Base-by-base conservation (phyloP, 2,113 vertebrate species). In the Oreochromis niloticus region DNA sequence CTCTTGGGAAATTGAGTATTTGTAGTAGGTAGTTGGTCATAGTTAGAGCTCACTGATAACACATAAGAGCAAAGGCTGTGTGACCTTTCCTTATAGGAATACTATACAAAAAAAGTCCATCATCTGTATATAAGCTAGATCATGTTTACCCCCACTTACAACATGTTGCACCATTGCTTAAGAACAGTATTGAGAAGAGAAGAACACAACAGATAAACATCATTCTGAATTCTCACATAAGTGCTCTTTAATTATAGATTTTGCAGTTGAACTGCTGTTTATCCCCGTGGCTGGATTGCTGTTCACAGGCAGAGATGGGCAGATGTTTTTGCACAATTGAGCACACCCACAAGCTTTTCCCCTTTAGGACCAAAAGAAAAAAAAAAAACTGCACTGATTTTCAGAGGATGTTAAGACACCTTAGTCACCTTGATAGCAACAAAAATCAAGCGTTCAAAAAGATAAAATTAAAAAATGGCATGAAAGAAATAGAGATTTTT, bases 161-260 rank as follows among this genome's bases (percentile, higher is more conserved):
- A 10, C 6, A 66, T 48, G 24, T 24, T 57, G 17, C 41, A 57
- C 19, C 56, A 14, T 46, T 34, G 41, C 52, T 52, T 24, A 32
- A 78, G 8, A 88, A 81, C 39, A 14, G 50, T 52, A 12, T n/a
- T 6, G 56, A 86, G 30, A 56, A 9, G 19, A 17, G 87, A 43
- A 82, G 8, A 83, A 41, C 34, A 30, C 30, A 11, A 54, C 61
- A 81, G 41, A 89, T 13, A 48, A 83, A 30, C 52, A 75, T 73
- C 63, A 54, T 85, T 86, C 52, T 24, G 24, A 82, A 86, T 88
- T 84, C 78, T 59, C 59, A 87, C 36, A 66, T 48, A 81, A 87
- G 63, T 12, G 61, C 30, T 16, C 6, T 87, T 92, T 89, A 87
- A 88, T 87, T 93, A 94, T 85, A 32, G 57, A 94, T 89, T 86